Evolutionary conservation across 2,888 invertebrate genomes (phyloP).

Genomic region (Spilosoma lubricipeda): DNA sequence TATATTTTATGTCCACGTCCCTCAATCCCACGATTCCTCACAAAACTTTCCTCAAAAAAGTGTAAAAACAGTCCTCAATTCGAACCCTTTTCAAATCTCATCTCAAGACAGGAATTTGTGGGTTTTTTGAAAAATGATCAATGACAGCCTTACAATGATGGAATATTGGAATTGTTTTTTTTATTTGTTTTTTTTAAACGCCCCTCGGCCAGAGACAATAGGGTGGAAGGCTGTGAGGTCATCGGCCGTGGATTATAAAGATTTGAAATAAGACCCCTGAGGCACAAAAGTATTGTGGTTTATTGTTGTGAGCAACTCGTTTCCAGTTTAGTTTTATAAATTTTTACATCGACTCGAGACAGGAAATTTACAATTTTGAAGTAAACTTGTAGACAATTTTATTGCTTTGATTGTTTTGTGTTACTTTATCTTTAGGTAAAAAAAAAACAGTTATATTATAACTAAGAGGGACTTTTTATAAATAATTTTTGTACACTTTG

Average conservation of each 20-base stretch:
- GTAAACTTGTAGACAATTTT: slow-evolving; percentile 30
- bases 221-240: slow-evolving; percentile 61
- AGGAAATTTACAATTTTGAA: slow-evolving; percentile 21
- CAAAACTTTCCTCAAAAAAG: slow-evolving; percentile 42
- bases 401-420: slow-evolving; percentile 16
- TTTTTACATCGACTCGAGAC: slow-evolving; percentile 7
- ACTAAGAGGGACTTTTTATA: too few relatives aligned
- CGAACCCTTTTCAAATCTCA: slow-evolving; percentile 68
- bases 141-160: slow-evolving; percentile 81
- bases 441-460: too few relatives aligned
- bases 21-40: slow-evolving; percentile 34
- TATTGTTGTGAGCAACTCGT: slow-evolving; percentile 26
- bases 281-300: slow-evolving; percentile 34
- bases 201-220: slow-evolving; percentile 76
- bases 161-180: slow-evolving; percentile 68
- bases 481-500: not conserved
- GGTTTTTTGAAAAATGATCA: slow-evolving; percentile 84
- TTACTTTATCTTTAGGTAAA: not conserved
- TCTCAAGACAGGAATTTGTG: slow-evolving; percentile 71
- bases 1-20: slow-evolving; percentile 28
- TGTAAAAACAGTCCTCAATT: slow-evolving; percentile 44
- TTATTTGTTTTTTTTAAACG: slow-evolving; percentile 52
- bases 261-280: slow-evolving; percentile 43
- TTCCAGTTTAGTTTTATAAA: slow-evolving; percentile 19
- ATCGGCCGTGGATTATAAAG: slow-evolving; percentile 60